phyloP scores from a whole-genome alignment of 2,797 vertebrate species.

The Macropodus opercularis region DNA sequence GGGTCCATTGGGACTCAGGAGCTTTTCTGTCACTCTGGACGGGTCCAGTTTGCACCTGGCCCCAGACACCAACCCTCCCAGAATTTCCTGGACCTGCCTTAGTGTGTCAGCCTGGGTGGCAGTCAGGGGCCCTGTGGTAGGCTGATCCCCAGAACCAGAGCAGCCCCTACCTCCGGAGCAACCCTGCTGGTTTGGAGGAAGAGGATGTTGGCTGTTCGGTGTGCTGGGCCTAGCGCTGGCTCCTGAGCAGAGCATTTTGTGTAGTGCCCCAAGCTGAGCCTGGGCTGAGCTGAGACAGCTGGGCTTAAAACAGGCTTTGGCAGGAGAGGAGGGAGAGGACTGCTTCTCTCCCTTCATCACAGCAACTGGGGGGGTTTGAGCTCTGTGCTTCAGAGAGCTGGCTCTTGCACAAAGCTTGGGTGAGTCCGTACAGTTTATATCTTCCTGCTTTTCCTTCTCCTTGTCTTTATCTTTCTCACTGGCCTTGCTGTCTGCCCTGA shows the following conservation, averaged over 20 bases:
- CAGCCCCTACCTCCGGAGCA: slow-evolving; percentile 71
- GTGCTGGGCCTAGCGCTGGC: slow-evolving; percentile 69
- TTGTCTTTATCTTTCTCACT: slow-evolving; percentile 68
- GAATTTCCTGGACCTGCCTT: slow-evolving; percentile 84
- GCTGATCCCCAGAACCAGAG: slow-evolving; percentile 59
- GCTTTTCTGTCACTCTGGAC: slow-evolving; percentile 72
- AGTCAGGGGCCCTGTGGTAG: slow-evolving; percentile 63
- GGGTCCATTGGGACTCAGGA: slow-evolving; percentile 73
- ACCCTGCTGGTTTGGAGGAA: slow-evolving; percentile 70
- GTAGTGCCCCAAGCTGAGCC: slow-evolving; percentile 78
- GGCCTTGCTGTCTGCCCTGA: slow-evolving; percentile 69
- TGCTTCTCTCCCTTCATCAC: slow-evolving; percentile 73
- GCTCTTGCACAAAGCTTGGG: slow-evolving; percentile 67
- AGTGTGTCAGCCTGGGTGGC: slow-evolving; percentile 78
- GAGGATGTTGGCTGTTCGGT: slow-evolving; percentile 70
- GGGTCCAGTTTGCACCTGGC: slow-evolving; percentile 81
- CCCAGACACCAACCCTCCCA: slow-evolving; percentile 85
- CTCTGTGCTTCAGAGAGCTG: slow-evolving; percentile 76
- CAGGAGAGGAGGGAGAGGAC: slow-evolving; percentile 74
- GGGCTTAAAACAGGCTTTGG: slow-evolving; percentile 79
- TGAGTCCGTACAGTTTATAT: slow-evolving; percentile 62
- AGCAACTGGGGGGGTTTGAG: slow-evolving; percentile 72
- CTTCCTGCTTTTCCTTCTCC: slow-evolving; percentile 63
- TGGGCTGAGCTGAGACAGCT: slow-evolving; percentile 80
- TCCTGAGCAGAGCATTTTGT: slow-evolving; percentile 82